Conservation (phyloP, 2,888 invertebrate species). For the Spodoptera picta region DNA sequence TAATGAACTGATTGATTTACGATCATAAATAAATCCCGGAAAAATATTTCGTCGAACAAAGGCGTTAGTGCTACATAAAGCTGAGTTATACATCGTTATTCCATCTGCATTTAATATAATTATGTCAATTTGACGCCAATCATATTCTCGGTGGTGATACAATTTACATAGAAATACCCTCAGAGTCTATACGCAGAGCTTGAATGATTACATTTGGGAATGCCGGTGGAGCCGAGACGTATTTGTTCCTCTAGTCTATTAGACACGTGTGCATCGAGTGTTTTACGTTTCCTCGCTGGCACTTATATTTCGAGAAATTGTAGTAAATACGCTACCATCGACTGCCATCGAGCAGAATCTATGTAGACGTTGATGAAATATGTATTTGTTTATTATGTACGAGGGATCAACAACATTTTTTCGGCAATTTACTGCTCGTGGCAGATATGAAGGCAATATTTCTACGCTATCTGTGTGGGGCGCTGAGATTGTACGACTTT, state of each 20-base stretch:
- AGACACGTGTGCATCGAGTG: constrained; percentile 17
- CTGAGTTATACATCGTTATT: constrained; percentile 18
- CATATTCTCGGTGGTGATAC: constrained; percentile 62
- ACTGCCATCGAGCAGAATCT: constrained; percentile 34
- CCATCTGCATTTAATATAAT: constrained; percentile 25
- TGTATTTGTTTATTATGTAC: constrained; percentile 73
- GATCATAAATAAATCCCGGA: too few species aligned
- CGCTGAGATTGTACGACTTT: constrained; percentile 75
- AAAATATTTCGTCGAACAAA: too few species aligned
- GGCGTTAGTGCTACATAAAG: not conserved
- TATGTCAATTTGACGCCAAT: constrained; percentile 58
- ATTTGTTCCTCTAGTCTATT: constrained; percentile 17
- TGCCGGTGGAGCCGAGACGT: constrained; percentile 27
- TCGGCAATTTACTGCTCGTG: constrained; percentile 75
- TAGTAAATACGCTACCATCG: constrained; percentile 40
- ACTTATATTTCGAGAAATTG: constrained; percentile 32
- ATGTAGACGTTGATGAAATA: constrained; percentile 72
- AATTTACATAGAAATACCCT: constrained; percentile 67
- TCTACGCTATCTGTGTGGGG: constrained; percentile 75
- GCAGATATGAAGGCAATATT: constrained; percentile 79
- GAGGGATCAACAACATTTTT: constrained; percentile 76
- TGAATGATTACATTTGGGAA: constrained; percentile 66
- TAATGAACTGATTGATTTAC: too few species aligned
- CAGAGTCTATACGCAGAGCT: constrained; percentile 54
- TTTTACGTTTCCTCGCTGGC: constrained; percentile 21